These are phyloP conservation scores for Drosophila subobscura DNA, from an alignment of 1,140 invertebrate species.

Conservation along the genomic window DNA sequence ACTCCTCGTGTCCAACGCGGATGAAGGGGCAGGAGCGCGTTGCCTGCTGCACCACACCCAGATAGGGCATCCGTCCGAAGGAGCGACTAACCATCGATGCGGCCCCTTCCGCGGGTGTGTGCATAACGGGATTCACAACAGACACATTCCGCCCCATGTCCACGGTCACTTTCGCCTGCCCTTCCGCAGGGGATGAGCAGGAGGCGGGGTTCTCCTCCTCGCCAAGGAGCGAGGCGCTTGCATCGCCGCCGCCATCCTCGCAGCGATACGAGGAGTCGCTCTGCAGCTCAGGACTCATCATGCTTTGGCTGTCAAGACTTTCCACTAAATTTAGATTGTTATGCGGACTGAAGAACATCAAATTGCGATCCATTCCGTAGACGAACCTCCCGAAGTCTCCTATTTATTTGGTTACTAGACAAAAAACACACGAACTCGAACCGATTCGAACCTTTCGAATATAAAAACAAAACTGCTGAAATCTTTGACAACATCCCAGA, in stretches of 20 bases:
- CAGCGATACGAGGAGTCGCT: constrained; percentile 23
- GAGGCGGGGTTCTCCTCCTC: constrained; percentile 20
- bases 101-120: no score
- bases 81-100: no score
- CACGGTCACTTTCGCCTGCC: no score
- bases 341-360: constrained; percentile 53
- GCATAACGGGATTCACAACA: no score
- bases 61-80: background rate
- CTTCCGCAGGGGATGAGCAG: constrained; percentile 3
- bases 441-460: constrained; percentile 54
- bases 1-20: constrained; percentile 49
- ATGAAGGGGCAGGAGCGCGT: constrained; percentile 13
- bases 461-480: constrained; percentile 61
- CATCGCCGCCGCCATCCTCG: constrained; percentile 65
- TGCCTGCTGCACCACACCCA: background rate
- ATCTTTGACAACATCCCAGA: constrained; percentile 25
- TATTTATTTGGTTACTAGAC: constrained; percentile 19
- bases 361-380: constrained; percentile 52
- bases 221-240: constrained; percentile 38
- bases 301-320: constrained; percentile 34
- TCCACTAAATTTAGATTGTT: constrained; percentile 49
- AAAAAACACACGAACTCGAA: constrained; percentile 44
- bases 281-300: no score
- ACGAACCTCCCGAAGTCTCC: constrained; percentile 34
- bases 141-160: no score